Base-by-base conservation (phyloP, 1,140 invertebrate genomes). In the Coenobita brevimanus region DNA sequence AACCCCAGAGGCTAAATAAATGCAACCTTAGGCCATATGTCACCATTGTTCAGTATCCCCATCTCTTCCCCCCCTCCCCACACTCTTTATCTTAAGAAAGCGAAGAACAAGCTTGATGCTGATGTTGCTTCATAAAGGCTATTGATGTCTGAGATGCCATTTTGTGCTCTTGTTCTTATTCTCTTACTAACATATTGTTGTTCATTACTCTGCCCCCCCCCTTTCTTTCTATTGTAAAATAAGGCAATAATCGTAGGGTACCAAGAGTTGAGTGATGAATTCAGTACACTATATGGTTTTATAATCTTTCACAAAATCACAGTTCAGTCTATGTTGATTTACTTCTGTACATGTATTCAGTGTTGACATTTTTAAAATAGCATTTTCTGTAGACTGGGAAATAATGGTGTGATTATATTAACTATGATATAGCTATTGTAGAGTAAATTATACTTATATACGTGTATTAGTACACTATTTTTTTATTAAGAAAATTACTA, bases 131-230 rank as follows among this genome's bases (percentile, higher is more conserved):
- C 46, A 17, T 50, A 50, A 80, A 87, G 57, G 50, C 82, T 85
- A 13, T 73, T 76, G 73, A 71, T 87, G 78, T 71, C 85, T 87
- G 82, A 54, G 36, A 85, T 85, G 67, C 76, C 85, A 87, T 75
- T n/a, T 71, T 80, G 69, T 87, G 79, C 46, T 57, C 43, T 43
- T 80, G 71, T 36, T 69, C 67, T 87, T 69, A 46, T 43, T 69
- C 67, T 38, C 67, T 46, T 27, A 64, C 82, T 85, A 62, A 76
- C 57, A 57, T 83, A 69, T 50, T 80, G 38, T 43, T 87, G 85
- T 62, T 80, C 67, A 36, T 73, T 43, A 79, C 57, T 78, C 71
- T 78, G 57, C 60, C 75, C 71, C 71, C 54, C 82, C 46, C 27
- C 82, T 78, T 13, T 36, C 33, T 71, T 76, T 30, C 43, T 76